A percentile compares a stretch with the other conserved stretches of the same genome.
phyloP scores from a whole-genome alignment of 2,113 vertebrate species.

The Rousettus leschenaultii region DNA sequence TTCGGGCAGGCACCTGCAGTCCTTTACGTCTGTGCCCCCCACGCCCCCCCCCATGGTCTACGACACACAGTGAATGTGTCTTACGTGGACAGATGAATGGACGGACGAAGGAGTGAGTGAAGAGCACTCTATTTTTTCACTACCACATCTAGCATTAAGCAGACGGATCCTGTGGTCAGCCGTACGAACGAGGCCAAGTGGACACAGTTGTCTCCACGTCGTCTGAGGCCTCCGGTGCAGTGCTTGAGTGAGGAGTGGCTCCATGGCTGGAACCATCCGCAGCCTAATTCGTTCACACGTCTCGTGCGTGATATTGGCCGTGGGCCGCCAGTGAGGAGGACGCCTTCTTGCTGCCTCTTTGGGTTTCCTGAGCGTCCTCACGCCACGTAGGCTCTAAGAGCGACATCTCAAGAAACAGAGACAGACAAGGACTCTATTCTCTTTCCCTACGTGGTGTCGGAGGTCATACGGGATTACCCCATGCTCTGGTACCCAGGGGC shows the following conservation, averaged over 20 bases:
- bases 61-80: background rate
- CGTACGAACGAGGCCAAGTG: background rate
- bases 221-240: background rate
- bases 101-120: background rate
- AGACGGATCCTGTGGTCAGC: background rate
- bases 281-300: background rate
- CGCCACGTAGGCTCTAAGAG: background rate
- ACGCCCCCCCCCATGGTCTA: accelerated
- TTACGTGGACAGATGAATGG: background rate
- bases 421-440: accelerated
- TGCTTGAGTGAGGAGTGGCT: background rate
- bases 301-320: background rate
- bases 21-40: no score
- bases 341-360: background rate
- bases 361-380: background rate
- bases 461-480: accelerated
- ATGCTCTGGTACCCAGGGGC: accelerated
- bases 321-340: accelerated
- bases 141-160: no score
- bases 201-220: accelerated
- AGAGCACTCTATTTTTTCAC: background rate
- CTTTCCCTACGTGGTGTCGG: background rate
- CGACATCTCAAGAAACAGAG: background rate
- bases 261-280: background rate
- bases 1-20: accelerated